Percentiles rank a stretch among this genome's conserved stretches.
phyloP scores from a whole-genome alignment of 1,140 invertebrate genomes.

The Macrotrachela quadricornifera region DNA sequence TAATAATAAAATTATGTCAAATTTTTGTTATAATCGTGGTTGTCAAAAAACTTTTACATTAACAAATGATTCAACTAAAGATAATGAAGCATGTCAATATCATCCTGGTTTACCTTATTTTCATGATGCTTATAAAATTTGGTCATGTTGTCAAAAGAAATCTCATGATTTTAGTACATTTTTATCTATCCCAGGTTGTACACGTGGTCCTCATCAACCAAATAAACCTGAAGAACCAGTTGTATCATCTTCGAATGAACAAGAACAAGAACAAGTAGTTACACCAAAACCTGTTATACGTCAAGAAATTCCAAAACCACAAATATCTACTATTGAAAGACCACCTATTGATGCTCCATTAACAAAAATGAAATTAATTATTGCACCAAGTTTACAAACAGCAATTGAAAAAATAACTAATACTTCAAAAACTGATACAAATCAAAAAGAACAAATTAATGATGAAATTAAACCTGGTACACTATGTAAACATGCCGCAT shows the following conservation, averaged over 20 bases:
- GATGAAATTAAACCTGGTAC: slow-evolving; percentile 44
- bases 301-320: too few relatives aligned
- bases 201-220: slow-evolving; percentile 54
- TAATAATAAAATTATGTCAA: too few relatives aligned
- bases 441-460: not conserved
- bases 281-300: slow-evolving; percentile 27
- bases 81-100: slow-evolving; percentile 56
- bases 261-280: not conserved
- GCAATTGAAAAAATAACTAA: slow-evolving; percentile 25
- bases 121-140: slow-evolving; percentile 97
- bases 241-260: not conserved
- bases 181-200: slow-evolving; percentile 66
- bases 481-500: slow-evolving; percentile 40
- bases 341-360: slow-evolving; percentile 34
- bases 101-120: slow-evolving; percentile 83
- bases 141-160: slow-evolving; percentile 93
- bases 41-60: too few relatives aligned
- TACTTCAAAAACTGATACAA: slow-evolving; percentile 8
- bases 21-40: too few relatives aligned
- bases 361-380: slow-evolving; percentile 18
- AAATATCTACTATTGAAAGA: slow-evolving; percentile 20
- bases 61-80: slow-evolving; percentile 9
- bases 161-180: slow-evolving; percentile 90
- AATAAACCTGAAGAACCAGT: slow-evolving; percentile 53
- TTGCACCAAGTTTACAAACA: slow-evolving; percentile 24